Percentiles rank a stretch among this genome's conserved stretches.
Conservation (phyloP, 2,797 vertebrate genomes). For the Myotis findleyi region DNA sequence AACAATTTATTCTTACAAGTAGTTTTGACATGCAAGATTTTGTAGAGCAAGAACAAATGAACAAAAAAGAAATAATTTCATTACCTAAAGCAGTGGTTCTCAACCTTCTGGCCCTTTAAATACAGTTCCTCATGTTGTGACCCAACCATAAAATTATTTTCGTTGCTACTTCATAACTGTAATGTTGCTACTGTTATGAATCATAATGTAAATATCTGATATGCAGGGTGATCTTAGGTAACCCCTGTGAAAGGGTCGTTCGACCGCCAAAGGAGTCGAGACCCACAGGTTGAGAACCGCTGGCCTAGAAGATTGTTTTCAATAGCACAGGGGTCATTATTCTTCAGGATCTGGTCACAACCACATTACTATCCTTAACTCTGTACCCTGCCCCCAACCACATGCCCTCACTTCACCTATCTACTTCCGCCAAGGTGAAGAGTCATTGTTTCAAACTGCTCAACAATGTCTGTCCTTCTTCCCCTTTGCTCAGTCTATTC, state of each 20-base stretch:
- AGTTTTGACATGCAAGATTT: conserved; percentile 37
- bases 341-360: neutral
- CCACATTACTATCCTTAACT: neutral
- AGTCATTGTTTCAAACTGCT: neutral
- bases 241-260: too few relatives aligned
- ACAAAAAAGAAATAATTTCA: neutral
- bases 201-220: too few relatives aligned
- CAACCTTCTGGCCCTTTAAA: too few relatives aligned
- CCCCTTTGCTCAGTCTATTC: neutral
- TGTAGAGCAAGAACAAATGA: conserved; percentile 53
- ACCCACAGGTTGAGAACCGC: too few relatives aligned
- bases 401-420: too few relatives aligned
- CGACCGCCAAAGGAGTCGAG: too few relatives aligned
- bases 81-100: neutral
- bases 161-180: too few relatives aligned
- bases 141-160: too few relatives aligned
- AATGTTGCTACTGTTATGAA: too few relatives aligned
- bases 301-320: neutral
- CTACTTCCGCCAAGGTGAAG: neutral
- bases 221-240: too few relatives aligned
- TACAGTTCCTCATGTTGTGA: too few relatives aligned
- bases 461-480: neutral
- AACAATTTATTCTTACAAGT: conserved; percentile 57
- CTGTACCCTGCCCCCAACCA: neutral
- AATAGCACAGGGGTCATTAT: neutral